Conservation (phyloP, 2,113 vertebrate species). For the Laticauda colubrina region DNA sequence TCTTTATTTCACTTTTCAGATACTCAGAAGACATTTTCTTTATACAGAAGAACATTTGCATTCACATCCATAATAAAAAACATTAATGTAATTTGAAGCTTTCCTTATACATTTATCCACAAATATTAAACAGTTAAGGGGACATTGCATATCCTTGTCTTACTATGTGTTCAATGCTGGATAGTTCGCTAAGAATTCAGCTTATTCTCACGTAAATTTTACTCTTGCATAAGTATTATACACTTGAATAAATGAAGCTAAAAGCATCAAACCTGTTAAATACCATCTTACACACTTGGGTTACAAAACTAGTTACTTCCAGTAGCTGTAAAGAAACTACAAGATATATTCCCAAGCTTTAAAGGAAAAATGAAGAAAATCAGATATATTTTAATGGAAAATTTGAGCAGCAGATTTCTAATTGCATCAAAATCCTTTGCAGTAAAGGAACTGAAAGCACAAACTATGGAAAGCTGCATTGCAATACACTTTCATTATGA, state of each 20-base stretch:
- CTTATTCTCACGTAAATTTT: neutral
- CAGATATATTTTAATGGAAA: neutral
- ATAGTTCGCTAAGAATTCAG: neutral
- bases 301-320: neutral
- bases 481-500: neutral
- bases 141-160: neutral
- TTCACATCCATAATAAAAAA: neutral
- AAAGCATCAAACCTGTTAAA: neutral
- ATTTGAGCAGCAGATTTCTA: no score
- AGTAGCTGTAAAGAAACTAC: neutral
- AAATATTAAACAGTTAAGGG: neutral
- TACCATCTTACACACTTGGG: neutral
- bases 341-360: neutral
- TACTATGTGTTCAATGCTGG: neutral
- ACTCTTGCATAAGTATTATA: neutral
- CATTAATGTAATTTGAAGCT: neutral
- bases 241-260: neutral
- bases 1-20: neutral
- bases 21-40: neutral
- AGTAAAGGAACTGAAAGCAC: neutral
- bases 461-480: neutral
- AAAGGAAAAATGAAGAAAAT: neutral
- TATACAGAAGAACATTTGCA: neutral
- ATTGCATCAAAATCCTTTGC: neutral
- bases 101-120: neutral